Conservation (phyloP, 2,888 invertebrate genomes). For the Pristionchus arcanus region DNA sequence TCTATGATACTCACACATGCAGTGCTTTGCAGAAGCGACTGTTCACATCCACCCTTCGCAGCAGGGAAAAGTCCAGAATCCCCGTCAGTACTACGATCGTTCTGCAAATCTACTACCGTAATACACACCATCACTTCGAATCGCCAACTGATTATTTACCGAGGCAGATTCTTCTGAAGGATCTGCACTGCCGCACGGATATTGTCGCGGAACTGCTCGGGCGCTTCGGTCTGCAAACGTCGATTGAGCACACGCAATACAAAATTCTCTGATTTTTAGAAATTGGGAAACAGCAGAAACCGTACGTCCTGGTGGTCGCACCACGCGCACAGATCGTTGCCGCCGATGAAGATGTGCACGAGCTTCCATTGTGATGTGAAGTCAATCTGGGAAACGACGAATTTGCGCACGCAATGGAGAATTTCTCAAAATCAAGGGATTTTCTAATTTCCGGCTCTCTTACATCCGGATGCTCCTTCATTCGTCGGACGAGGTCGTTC, state of each 20-base stretch:
- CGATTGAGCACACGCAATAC: not conserved
- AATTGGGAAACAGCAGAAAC: not conserved
- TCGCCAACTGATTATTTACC: conserved; percentile 54
- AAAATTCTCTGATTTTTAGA: not conserved
- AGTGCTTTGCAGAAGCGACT: conserved; percentile 71
- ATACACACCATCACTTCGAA: not conserved
- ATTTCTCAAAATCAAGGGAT: not conserved
- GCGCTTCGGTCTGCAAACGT: conserved; percentile 59
- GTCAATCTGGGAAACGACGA: conserved; percentile 59
- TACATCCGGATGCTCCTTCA: conserved; percentile 65
- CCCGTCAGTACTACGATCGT: conserved; percentile 72
- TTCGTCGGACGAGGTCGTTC: conserved; percentile 65
- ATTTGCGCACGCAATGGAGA: not conserved
- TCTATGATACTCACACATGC: conserved; percentile 54
- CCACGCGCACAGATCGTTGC: conserved; percentile 73
- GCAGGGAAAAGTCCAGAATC: conserved; percentile 73
- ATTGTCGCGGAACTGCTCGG: conserved; percentile 64
- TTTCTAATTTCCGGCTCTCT: not conserved
- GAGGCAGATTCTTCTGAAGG: conserved; percentile 68
- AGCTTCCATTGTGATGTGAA: conserved; percentile 72
- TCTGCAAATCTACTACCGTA: conserved; percentile 54
- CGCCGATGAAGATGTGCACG: conserved; percentile 74
- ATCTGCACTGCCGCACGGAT: conserved; percentile 67
- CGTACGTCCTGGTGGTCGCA: conserved; percentile 64
- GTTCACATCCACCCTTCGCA: conserved; percentile 68